A percentile compares a stretch with the other conserved stretches of the same genome.
Evolutionary conservation across 2,888 invertebrate species (phyloP).

Genomic region (Coremacera marginata): DNA sequence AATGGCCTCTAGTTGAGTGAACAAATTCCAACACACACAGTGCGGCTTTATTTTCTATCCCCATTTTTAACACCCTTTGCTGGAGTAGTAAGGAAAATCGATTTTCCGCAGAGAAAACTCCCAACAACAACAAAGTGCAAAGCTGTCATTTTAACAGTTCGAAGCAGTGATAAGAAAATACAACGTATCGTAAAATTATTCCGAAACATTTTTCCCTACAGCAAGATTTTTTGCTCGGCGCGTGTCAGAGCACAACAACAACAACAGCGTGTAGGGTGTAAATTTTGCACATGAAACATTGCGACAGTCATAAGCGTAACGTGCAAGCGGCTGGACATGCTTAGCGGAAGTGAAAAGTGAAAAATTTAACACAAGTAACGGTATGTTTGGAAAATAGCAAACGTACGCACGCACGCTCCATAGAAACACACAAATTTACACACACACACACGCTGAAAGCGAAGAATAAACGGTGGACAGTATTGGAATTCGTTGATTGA

Average conservation of each 20-base stretch:
- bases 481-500: neutral
- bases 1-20: neutral
- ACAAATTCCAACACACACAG: slow-evolving; percentile 35
- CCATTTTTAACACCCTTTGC: slow-evolving; percentile 9
- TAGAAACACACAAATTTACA: slow-evolving; percentile 18
- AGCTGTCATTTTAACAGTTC: slow-evolving; percentile 21
- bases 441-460: neutral
- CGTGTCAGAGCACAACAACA: neutral
- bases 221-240: neutral
- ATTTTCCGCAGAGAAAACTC: slow-evolving; percentile 37
- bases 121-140: slow-evolving; percentile 49
- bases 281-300: neutral
- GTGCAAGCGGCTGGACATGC: slow-evolving; percentile 26
- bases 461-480: neutral
- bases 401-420: slow-evolving; percentile 14
- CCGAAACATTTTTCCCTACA: neutral
- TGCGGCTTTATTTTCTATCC: slow-evolving; percentile 23
- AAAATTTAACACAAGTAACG: slow-evolving; percentile 6
- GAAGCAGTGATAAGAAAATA: slow-evolving; percentile 13
- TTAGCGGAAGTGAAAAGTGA: slow-evolving; percentile 6
- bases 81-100: slow-evolving; percentile 40
- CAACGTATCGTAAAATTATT: neutral
- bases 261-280: neutral
- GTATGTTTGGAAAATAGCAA: slow-evolving; percentile 20
- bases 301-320: slow-evolving; percentile 31